Evolutionary conservation across 2,888 invertebrate species (phyloP).

Genomic region (Patella ulyssiponensis): DNA sequence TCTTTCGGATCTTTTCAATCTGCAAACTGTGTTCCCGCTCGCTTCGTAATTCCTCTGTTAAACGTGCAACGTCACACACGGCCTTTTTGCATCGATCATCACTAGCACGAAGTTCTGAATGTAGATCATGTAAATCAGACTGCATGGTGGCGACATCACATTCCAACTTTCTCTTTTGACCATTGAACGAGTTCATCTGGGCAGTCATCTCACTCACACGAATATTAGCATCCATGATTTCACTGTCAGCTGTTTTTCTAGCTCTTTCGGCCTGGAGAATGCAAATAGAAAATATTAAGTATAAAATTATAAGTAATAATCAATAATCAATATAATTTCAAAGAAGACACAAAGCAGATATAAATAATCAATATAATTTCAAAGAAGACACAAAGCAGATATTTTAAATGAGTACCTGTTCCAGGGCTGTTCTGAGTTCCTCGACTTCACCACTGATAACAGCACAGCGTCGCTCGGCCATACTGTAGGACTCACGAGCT

Average conservation of each 20-base stretch:
- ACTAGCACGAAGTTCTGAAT: conserved; percentile 98
- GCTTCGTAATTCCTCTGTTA: conserved; percentile 98
- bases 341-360: background rate
- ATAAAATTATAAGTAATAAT: background rate
- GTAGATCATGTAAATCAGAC: conserved; percentile 96
- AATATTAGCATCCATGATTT: conserved; percentile 96
- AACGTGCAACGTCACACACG: conserved; percentile 88
- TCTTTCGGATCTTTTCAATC: conserved; percentile 98
- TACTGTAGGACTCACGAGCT: conserved; percentile 95
- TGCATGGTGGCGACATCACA: conserved; percentile 97
- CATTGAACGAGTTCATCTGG: conserved; percentile 91
- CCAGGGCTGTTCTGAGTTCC: conserved; percentile 94
- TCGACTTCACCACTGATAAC: conserved; percentile 97
- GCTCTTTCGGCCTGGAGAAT: conserved; percentile 85
- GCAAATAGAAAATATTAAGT: background rate
- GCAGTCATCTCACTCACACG: conserved; percentile 96
- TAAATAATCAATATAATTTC: background rate
- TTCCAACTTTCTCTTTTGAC: conserved; percentile 99
- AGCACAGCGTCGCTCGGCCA: conserved; percentile 96
- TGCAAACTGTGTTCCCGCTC: conserved; percentile 99
- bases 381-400: background rate
- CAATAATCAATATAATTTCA: background rate
- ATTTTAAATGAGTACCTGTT: conserved; percentile 73
- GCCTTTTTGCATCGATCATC: conserved; percentile 81
- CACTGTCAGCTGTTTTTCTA: conserved; percentile 96